phyloP scores from a whole-genome alignment of 1,140 invertebrate genomes.

The Zaprionus davidi region DNA sequence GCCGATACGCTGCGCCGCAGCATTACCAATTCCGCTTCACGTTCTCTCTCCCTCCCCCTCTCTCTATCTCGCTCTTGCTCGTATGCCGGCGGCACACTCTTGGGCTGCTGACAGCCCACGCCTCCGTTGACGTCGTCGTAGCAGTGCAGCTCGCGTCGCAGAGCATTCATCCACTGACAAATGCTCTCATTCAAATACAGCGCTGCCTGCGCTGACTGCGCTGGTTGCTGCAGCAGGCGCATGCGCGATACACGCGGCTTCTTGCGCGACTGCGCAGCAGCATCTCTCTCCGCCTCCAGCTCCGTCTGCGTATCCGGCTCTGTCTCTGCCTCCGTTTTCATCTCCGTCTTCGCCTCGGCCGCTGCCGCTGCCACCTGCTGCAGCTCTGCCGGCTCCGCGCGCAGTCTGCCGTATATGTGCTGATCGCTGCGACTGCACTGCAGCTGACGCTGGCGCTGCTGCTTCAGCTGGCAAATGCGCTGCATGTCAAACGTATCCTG shows the following conservation, averaged over 20 bases:
- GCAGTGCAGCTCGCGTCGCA: constrained; percentile 66
- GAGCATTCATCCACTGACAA: constrained; percentile 73
- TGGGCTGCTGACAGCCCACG: constrained; percentile 68
- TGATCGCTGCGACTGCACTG: constrained; percentile 74
- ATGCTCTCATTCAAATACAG: constrained; percentile 75
- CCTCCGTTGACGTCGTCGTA: constrained; percentile 53
- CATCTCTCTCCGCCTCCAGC: not conserved
- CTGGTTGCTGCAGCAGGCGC: constrained; percentile 40
- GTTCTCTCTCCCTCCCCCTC: constrained; percentile 10
- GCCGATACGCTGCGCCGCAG: constrained; percentile 29
- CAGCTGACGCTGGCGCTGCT: constrained; percentile 26
- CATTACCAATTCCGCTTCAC: constrained; percentile 30
- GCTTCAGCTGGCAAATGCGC: constrained; percentile 74
- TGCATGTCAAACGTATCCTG: constrained; percentile 78
- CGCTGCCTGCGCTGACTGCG: constrained; percentile 17
- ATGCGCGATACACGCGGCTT: constrained; percentile 58
- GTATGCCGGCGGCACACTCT: constrained; percentile 68
- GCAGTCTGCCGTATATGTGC: constrained; percentile 73
- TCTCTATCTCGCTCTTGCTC: constrained; percentile 50
- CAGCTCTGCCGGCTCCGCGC: constrained; percentile 13
- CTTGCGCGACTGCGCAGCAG: constrained; percentile 26
- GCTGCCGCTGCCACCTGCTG: not conserved
- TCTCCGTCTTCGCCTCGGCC: not conserved
- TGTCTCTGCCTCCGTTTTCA: not conserved
- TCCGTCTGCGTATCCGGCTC: not conserved